Evolutionary conservation across 1,140 invertebrate species (phyloP), one percentile per base, ranked within the genome.

Genomic region (Rhyzopertha dominica): DNA sequence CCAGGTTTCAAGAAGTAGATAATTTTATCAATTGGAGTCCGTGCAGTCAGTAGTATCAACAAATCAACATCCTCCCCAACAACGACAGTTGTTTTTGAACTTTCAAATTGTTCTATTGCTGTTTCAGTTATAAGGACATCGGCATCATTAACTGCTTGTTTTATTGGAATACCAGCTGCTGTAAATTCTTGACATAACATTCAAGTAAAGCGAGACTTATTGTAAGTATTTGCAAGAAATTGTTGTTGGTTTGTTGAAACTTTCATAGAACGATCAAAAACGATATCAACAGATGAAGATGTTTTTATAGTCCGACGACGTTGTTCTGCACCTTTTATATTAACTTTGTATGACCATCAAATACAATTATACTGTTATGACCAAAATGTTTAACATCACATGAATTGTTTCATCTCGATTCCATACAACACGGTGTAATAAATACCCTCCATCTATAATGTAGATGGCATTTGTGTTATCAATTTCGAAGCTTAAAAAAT

Each of bases 371-470:
- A n/a, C n/a, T n/a, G n/a, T n/a, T n/a, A n/a, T n/a, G n/a, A n/a
- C n/a, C n/a, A n/a, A n/a, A n/a, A n/a, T n/a, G n/a, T n/a, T 26
- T 26, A n/a, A 26, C n/a, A 8, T 7, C 24, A 26, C 7, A 26
- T 26, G 24, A n/a, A 26, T 26, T 7, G n/a, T 8, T 8, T 8
- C 24, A n/a, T 14, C 31, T 9, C 14, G 31, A 32, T 32, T 8
- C 61, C 56, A 53, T 47, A 55, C 28, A 45, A 56, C 51, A 12
- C 26, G 24, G 30, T 56, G 48, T 22, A 56, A 23, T 35, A 64
- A 45, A 40, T 49, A 64, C 56, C 56, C 56, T 43, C 59, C 59
- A 28, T 66, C 58, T 32, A 64, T 53, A 34, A 58, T 22, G 18
- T 45, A 45, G 5, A 22, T 38, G 2, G 35, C 20, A 43, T 43